Percentiles rank a stretch among this genome's conserved stretches.
Conservation (phyloP, 2,888 invertebrate species). For the Trachelus stipa region DNA sequence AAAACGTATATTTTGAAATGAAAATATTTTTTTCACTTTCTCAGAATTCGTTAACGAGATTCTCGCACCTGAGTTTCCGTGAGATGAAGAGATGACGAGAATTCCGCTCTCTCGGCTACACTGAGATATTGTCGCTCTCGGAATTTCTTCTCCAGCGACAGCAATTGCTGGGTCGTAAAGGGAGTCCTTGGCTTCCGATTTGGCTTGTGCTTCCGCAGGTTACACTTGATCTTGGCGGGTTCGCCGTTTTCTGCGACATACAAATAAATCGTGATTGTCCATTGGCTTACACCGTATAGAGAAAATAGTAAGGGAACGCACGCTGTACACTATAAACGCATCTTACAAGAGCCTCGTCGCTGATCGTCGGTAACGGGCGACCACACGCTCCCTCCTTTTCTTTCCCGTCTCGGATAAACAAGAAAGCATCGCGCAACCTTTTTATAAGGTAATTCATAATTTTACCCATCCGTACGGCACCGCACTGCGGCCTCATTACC, state of each 20-base stretch:
- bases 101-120: constrained; percentile 97
- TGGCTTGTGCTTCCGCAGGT: constrained; percentile 96
- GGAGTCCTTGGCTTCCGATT: constrained; percentile 98
- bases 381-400: constrained; percentile 46
- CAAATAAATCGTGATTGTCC: not conserved
- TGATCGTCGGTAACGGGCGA: constrained; percentile 19
- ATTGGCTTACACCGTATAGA: not conserved
- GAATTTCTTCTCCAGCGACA: constrained; percentile 96
- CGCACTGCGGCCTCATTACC: constrained; percentile 57
- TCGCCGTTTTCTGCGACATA: constrained; percentile 78
- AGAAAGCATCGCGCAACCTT: constrained; percentile 32
- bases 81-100: constrained; percentile 91
- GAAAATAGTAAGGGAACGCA: not conserved
- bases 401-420: constrained; percentile 30
- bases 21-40: not conserved
- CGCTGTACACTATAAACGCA: not conserved
- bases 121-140: constrained; percentile 97
- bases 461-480: constrained; percentile 53
- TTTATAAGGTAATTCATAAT: constrained; percentile 56
- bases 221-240: constrained; percentile 88
- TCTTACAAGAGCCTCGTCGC: not conserved
- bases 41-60: constrained; percentile 18
- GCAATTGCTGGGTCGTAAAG: constrained; percentile 96
- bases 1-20: not conserved
- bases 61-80: constrained; percentile 87